Percentiles rank a stretch among this genome's conserved stretches.
phyloP scores from a whole-genome alignment of 2,888 invertebrate genomes.

The Cheilosia impressa region DNA sequence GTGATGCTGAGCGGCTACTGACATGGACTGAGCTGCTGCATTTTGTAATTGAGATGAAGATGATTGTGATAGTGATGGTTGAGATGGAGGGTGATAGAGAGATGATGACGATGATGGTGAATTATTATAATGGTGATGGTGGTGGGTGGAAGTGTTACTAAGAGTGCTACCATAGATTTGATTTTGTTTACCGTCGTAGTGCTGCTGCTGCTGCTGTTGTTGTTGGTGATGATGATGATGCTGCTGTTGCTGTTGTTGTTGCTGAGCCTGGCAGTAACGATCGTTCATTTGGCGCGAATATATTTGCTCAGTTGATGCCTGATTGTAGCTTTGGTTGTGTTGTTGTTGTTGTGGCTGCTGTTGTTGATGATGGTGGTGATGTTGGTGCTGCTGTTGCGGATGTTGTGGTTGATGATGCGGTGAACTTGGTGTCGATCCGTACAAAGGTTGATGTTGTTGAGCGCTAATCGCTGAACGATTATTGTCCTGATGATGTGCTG shows the following conservation, averaged over 20 bases:
- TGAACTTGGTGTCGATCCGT: conserved; percentile 78
- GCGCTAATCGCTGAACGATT: conserved; percentile 76
- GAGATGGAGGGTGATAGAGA: conserved; percentile 78
- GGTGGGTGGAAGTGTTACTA: conserved; percentile 80
- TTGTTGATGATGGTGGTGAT: conserved; percentile 77
- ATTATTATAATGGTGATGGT: conserved; percentile 82
- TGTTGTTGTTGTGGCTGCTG: conserved; percentile 71
- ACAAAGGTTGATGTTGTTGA: conserved; percentile 77
- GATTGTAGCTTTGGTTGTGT: conserved; percentile 72
- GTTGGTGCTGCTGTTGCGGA: conserved; percentile 72
- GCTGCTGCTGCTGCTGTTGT: conserved; percentile 76
- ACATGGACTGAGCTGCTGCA: conserved; percentile 64
- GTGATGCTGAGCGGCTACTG: conserved; percentile 62
- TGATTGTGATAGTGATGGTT: conserved; percentile 77
- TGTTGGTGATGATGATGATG: conserved; percentile 69
- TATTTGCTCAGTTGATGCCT: conserved; percentile 74
- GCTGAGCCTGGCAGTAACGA: conserved; percentile 75
- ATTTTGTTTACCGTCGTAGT: conserved; percentile 83
- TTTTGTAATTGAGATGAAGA: conserved; percentile 72
- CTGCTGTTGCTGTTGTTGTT: conserved; percentile 76
- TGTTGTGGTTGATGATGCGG: conserved; percentile 77
- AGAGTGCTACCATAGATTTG: conserved; percentile 82
- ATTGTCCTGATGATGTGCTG: conserved; percentile 68
- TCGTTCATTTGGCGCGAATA: conserved; percentile 78
- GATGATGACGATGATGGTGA: conserved; percentile 78